Conservation (phyloP, 2,888 invertebrate species). For the Lasioglossum figueresi region DNA sequence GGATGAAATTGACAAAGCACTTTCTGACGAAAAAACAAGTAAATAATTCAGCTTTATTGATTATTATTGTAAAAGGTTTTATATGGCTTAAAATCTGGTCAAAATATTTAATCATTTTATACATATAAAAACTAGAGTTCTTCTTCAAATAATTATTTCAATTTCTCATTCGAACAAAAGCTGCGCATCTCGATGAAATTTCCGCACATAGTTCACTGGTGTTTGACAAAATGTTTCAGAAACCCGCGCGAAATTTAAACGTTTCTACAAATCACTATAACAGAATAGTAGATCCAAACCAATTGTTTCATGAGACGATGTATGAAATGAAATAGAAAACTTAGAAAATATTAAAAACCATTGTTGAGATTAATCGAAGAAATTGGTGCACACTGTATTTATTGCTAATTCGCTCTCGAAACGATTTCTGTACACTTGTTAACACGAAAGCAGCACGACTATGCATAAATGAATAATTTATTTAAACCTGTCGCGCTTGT, state of each 20-base stretch:
- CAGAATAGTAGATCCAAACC: neutral
- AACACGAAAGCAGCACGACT: neutral
- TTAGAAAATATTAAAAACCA: neutral
- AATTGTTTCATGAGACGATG: neutral
- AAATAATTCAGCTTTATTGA: neutral
- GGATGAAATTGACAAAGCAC: neutral
- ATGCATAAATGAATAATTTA: slow-evolving; percentile 1
- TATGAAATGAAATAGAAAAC: neutral
- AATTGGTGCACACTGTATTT: neutral
- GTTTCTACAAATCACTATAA: neutral
- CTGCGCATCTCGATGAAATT: neutral
- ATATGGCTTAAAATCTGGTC: neutral
- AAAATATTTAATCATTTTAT: neutral
- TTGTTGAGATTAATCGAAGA: neutral
- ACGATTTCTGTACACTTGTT: neutral
- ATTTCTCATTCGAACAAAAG: too few relatives aligned
- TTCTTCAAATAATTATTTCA: too few relatives aligned
- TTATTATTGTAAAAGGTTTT: neutral
- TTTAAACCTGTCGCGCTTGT: neutral
- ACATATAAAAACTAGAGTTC: too few relatives aligned
- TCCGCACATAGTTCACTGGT: neutral
- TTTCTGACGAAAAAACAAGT: too few relatives aligned
- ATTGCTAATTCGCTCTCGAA: neutral
- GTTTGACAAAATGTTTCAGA: neutral
- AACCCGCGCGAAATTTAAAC: neutral